Base-by-base conservation (phyloP, 2,113 vertebrate species). In the Takifugu bimaculatus region DNA sequence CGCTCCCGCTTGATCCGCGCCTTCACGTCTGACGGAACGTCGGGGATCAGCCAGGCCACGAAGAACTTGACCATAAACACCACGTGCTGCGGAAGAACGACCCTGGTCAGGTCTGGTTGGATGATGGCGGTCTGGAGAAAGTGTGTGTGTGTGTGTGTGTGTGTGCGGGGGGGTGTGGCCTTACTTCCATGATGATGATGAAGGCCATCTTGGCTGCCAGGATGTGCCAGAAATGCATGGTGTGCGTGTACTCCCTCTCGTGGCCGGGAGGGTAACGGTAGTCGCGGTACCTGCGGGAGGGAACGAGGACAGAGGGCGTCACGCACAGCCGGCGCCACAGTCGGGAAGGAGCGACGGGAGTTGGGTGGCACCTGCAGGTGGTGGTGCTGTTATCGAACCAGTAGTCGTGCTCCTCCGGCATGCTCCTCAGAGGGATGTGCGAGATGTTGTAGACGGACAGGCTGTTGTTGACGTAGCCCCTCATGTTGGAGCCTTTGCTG, bases 1-100 rank as follows among this genome's bases (percentile, higher is more conserved):
- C 94, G 96, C 7, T 99, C 97, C 29, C 94, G 87, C 78, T 96
- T 98, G 67, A 99, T 88, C 67, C 91, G 92, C 0, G 94, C 95
- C 74, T 91, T 91, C 74, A 99, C 94, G 0, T 95, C 94, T 10
- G 93, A 88, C 0, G 96, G 95, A 57, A 99, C 90, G 48, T 99
- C 97, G 0, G 97, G 96, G 77, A 99, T 99, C 92, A 99, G 82
- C 94, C 95, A 98, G 0, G 95, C 96, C 70, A 99, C 91, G 1
- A 97, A 93, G 90, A 98, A 98, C 77, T 98, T 99, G 72, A 98
- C 91, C 54, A 95, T 78, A 65, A 98, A 98, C n/a, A 97, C 96
- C 54, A 98, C 80, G 0, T 99, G 97, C 96, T 99, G 74, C 52
- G 47, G 65, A 70, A 47, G n/a, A 26, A 59, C 10, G 7, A 0